Percentiles rank a stretch among this genome's conserved stretches.
Evolutionary conservation across 2,888 invertebrate species (phyloP).

Genomic region (Chorisops tibialis): DNA sequence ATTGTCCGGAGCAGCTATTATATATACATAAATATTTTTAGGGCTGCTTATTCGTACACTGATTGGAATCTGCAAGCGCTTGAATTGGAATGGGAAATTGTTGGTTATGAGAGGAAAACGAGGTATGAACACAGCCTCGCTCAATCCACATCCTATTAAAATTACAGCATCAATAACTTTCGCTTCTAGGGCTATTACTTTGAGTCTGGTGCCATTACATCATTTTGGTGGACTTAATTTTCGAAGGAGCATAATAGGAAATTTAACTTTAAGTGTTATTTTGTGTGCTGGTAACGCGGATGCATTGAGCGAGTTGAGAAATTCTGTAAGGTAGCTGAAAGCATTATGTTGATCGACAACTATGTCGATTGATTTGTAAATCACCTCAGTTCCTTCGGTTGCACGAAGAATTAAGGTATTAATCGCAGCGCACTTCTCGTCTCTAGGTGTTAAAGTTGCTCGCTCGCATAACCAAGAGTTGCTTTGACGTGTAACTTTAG

Average conservation of each 20-base stretch:
- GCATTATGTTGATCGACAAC: conserved; percentile 29
- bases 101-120: conserved; percentile 43
- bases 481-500: too few relatives aligned
- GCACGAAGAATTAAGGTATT: conserved; percentile 29
- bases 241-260: conserved; percentile 36
- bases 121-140: conserved; percentile 39
- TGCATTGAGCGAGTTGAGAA: conserved; percentile 34
- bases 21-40: conserved; percentile 29
- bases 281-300: conserved; percentile 34
- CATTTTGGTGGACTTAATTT: conserved; percentile 38
- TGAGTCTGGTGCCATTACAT: conserved; percentile 40
- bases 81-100: conserved; percentile 39
- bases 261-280: conserved; percentile 37
- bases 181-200: conserved; percentile 37
- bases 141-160: conserved; percentile 32
- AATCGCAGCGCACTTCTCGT: conserved; percentile 27
- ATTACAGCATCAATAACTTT: conserved; percentile 40
- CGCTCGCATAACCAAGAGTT: conserved; percentile 33
- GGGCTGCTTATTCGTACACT: conserved; percentile 39
- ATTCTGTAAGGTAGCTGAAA: conserved; percentile 34
- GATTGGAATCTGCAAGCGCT: conserved; percentile 40
- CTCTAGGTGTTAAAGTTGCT: conserved; percentile 33
- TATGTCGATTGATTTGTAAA: conserved; percentile 33
- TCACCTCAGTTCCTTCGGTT: conserved; percentile 15
- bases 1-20: conserved; percentile 17